Base-by-base conservation (phyloP, 1,140 invertebrate genomes). In the Drosophila ananassae region DNA sequence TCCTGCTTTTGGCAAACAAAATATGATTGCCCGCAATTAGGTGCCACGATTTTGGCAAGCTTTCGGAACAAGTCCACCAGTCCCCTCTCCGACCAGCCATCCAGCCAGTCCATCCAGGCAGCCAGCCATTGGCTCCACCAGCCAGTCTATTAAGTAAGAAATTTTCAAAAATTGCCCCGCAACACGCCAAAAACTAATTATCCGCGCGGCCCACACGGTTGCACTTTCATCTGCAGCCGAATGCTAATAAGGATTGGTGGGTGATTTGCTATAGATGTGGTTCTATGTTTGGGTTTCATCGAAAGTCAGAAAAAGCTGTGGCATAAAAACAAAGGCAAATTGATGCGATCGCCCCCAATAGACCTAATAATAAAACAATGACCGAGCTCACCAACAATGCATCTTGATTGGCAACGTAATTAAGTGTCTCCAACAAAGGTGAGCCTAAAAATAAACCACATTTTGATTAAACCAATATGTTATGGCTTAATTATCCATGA, bases 21-120 rank as follows among this genome's bases (percentile, higher is more conserved):
- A 87, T 89, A 89, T 89, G 83, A 87, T 87, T 89, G 82, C 78
- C 73, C 77, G 82, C 82, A 87, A 87, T 89, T 87, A 87, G 79
- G 75, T 83, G 47, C 78, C 73, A 75, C 78, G 78, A 77, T 67
- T 82, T 62, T 55, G 79, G 74, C 74, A 71, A 58, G 71, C 55
- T 51, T 51, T 69, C 72, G 57, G 67, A 53, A 52, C 56, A 50
- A 7, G 50, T 50, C 54, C 10, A 34, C 48, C 54, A 24, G 25
- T 5, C 21, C 17, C 17, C 17, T 17, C 17, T 3, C 32, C 28
- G 2, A 10, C n/a, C 2, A 21, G 12, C 32, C 28, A 4, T n/a
- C 37, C 13, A 32, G 37, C 51, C 54, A 7, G 50, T 48, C 53
- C 9, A 39, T 4, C 32, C 30, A 3, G 12, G 7, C 3, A 22